Conservation (phyloP, 2,113 vertebrate species). For the Eurystomus gularis region DNA sequence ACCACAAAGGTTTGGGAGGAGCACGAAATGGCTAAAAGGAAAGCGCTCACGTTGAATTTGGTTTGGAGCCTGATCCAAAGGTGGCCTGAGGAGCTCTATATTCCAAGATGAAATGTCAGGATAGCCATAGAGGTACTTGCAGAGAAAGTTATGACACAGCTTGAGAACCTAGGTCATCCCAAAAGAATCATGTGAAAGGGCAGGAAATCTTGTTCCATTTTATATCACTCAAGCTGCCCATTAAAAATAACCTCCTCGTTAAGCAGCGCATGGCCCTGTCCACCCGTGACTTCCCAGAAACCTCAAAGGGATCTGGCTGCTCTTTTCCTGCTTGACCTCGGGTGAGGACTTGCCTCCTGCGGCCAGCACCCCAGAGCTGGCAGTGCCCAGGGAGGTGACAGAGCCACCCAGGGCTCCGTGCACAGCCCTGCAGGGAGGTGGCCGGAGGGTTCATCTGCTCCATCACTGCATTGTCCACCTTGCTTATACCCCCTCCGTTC, state of each 20-base stretch:
- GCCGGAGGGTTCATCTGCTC: background rate
- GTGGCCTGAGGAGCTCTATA: background rate
- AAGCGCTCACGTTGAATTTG: background rate
- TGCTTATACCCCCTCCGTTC: background rate
- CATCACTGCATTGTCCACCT: background rate
- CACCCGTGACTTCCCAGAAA: background rate
- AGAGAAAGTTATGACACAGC: background rate
- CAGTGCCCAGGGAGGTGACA: background rate
- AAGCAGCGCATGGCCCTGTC: background rate
- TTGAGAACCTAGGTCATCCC: background rate
- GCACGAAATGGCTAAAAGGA: background rate
- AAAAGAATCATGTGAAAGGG: background rate
- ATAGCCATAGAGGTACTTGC: background rate
- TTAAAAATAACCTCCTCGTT: background rate
- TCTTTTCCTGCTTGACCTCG: background rate
- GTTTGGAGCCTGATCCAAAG: background rate
- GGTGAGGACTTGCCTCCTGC: background rate
- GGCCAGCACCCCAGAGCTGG: background rate
- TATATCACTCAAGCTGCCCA: background rate
- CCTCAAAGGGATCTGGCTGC: background rate
- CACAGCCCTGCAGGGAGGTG: background rate
- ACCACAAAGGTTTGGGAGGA: background rate
- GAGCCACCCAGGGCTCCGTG: rapidly evolving
- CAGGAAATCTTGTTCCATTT: background rate
- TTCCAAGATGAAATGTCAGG: background rate